Percentiles rank a stretch among this genome's conserved stretches.
Evolutionary conservation across 2,888 invertebrate species (phyloP).

Genomic region (Abscondita cerata): DNA sequence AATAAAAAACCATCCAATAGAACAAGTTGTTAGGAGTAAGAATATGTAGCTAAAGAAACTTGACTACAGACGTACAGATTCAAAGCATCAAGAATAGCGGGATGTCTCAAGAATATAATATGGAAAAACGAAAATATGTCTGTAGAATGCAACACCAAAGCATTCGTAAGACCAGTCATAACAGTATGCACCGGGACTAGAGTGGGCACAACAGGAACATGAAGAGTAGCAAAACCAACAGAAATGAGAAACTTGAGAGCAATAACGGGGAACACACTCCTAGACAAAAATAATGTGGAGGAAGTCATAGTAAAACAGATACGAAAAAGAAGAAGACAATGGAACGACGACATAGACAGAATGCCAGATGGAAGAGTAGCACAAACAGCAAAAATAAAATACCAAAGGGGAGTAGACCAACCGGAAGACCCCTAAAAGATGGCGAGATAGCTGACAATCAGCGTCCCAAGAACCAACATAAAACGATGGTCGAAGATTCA

Average conservation of each 20-base stretch:
- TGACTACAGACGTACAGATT: neutral
- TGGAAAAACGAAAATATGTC: neutral
- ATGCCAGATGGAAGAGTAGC: neutral
- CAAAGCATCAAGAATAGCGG: too few species aligned
- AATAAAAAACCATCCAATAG: too few species aligned
- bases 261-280: too few species aligned
- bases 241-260: too few species aligned
- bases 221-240: neutral
- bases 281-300: neutral
- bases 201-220: neutral
- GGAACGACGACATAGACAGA: neutral
- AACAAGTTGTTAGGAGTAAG: too few species aligned
- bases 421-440: neutral
- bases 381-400: neutral
- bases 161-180: too few species aligned
- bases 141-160: neutral
- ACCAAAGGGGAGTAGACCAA: too few species aligned
- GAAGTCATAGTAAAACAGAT: neutral
- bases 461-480: too few species aligned
- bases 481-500: neutral
- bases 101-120: too few species aligned
- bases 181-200: neutral
- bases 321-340: neutral
- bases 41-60: too few species aligned
- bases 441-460: neutral